These are phyloP conservation scores for Carassius auratus DNA, from an alignment of 2,113 vertebrate species.

Conservation along the genomic window DNA sequence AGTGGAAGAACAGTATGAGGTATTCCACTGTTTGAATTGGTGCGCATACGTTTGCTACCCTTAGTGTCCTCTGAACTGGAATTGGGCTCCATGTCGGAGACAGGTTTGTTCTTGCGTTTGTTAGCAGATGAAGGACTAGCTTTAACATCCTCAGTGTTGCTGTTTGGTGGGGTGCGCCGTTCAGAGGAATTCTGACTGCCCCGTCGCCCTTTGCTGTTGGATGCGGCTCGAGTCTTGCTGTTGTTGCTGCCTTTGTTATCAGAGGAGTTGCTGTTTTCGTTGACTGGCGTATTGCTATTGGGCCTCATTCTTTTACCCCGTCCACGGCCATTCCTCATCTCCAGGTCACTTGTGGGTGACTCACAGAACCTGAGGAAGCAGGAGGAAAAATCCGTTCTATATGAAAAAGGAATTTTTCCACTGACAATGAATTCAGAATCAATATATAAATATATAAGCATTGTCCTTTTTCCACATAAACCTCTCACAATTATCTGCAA, in stretches of 20 bases:
- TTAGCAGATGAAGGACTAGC: conserved; percentile 92
- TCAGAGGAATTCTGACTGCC: conserved; percentile 96
- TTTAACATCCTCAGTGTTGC: conserved; percentile 89
- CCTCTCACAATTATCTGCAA: conserved; percentile 41
- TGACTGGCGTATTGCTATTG: conserved; percentile 91
- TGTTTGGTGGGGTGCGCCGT: conserved; percentile 86
- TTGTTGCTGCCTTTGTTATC: conserved; percentile 91
- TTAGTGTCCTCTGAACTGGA: conserved; percentile 98
- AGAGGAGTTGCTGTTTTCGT: conserved; percentile 83
- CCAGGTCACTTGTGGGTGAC: conserved; percentile 96
- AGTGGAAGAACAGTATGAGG: conserved; percentile 70
- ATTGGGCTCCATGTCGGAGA: conserved; percentile 96
- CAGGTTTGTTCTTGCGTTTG: conserved; percentile 93
- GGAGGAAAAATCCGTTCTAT: not conserved
- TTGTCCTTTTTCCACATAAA: conserved; percentile 16
- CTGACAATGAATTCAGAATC: not conserved
- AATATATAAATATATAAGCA: not conserved
- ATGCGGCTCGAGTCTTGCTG: conserved; percentile 92
- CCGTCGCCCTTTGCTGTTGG: conserved; percentile 93
- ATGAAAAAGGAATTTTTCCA: not conserved
- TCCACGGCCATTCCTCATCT: conserved; percentile 96
- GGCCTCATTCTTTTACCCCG: conserved; percentile 95
- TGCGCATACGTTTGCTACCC: conserved; percentile 96
- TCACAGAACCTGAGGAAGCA: conserved; percentile 88
- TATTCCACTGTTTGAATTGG: conserved; percentile 84